Base-by-base conservation (phyloP, 1,140 invertebrate genomes). In the Belonocnema kinseyi region DNA sequence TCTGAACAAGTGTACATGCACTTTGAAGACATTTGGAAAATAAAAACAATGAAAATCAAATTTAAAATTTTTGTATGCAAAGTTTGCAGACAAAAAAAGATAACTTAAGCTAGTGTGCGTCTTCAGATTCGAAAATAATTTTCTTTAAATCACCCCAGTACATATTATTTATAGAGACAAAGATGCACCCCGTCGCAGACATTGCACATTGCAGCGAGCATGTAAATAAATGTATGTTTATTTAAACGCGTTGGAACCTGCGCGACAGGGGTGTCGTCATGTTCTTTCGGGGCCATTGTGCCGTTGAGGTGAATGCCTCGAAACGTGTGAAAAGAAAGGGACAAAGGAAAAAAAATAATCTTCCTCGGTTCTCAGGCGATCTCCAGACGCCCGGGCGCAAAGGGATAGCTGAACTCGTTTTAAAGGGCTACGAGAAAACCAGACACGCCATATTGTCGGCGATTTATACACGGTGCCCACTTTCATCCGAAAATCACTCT, bases 281-380 rank as follows among this genome's bases (percentile, higher is more conserved):
- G 71, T 50, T 16, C 71, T 70, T 51, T 33, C 17, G 53, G 73
- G 78, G 78, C 73, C 75, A 80, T 80, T 80, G 79, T 80, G 66
- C 79, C 66, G 26, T 51, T 56, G 74, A 80, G 79, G 79, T 80
- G 76, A 80, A 80, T 77, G 79, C 78, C 78, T 74, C 26, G 53
- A 72, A 73, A 77, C 76, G 76, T 77, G 76, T 77, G 76, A 77
- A 73, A 77, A 77, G 76, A 70, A 73, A 56, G 76, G 76, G 76
- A 73, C 71, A 77, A 73, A 74, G 74, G 58, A 51, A 54, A 72
- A 75, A 56, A 78, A 75, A 72, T 61, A 76, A 76, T 76, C 74
- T 77, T 73, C 70, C 76, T 50, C 10, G 12, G 76, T 77, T 77
- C 76, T 77, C 76, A 77, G 76, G 46, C 50, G 50, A 66, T 40